phyloP scores from a whole-genome alignment of 1,140 invertebrate species.

The Macrobrachium rosenbergii region DNA sequence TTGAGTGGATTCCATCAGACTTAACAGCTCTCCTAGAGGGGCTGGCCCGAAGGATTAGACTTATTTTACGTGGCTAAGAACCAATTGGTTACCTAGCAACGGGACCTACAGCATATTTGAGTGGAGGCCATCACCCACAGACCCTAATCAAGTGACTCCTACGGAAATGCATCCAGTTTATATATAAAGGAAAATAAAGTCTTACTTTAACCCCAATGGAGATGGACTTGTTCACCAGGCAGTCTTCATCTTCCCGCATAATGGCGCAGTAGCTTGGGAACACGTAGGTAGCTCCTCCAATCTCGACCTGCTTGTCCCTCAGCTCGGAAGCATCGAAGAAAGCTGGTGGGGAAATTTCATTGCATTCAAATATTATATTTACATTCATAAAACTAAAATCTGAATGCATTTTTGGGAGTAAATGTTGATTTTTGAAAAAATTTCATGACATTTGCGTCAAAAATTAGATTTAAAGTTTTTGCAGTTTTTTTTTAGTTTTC shows the following conservation, averaged over 20 bases:
- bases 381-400: too few relatives aligned
- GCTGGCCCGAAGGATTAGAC: too few relatives aligned
- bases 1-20: too few relatives aligned
- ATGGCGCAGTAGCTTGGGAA: slow-evolving; percentile 65
- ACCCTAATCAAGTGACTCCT: too few relatives aligned
- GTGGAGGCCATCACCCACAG: too few relatives aligned
- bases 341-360: slow-evolving; percentile 16
- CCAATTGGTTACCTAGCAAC: too few relatives aligned
- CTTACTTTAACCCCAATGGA: slow-evolving; percentile 60
- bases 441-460: not conserved
- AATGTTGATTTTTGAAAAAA: not conserved
- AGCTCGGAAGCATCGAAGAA: slow-evolving; percentile 63
- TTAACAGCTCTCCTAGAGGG: too few relatives aligned
- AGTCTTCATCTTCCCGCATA: slow-evolving; percentile 35
- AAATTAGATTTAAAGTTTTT: too few relatives aligned
- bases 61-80: too few relatives aligned
- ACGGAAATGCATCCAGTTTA: too few relatives aligned
- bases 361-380: not conserved
- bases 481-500: too few relatives aligned
- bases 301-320: slow-evolving; percentile 42
- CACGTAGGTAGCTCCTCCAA: slow-evolving; percentile 60
- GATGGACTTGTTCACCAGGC: slow-evolving; percentile 54
- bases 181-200: not conserved
- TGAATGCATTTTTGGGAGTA: not conserved
- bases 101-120: too few relatives aligned